phyloP scores from a whole-genome alignment of 2,888 invertebrate genomes.

The Lycocerus yunnanus region DNA sequence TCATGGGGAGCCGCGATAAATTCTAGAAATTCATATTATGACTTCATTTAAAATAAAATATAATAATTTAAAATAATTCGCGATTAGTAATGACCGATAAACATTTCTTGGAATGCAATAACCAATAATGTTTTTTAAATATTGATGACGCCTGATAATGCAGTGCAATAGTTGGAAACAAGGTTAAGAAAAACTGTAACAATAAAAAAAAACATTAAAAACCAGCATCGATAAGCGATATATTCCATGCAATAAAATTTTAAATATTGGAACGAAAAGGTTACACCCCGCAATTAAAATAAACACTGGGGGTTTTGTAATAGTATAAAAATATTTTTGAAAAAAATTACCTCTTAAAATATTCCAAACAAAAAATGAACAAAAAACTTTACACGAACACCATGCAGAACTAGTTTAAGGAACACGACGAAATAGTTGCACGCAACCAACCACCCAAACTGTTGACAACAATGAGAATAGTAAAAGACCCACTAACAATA shows the following conservation, averaged over 20 bases:
- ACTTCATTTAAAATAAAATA: not conserved
- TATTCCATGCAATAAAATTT: not conserved
- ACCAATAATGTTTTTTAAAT: not conserved
- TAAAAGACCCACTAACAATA: conserved; percentile 27
- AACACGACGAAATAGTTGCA: not conserved
- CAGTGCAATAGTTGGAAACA: not conserved
- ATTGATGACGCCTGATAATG: not conserved
- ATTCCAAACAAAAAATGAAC: not conserved
- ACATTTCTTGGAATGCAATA: not conserved
- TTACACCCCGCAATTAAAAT: not conserved
- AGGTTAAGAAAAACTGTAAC: not conserved
- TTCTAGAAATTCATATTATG: not conserved
- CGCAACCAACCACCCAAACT: conserved; percentile 9
- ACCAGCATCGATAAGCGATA: too few species aligned
- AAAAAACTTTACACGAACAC: not conserved
- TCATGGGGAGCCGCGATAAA: not conserved
- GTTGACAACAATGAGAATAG: conserved; percentile 17
- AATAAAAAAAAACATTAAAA: not conserved
- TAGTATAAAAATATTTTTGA: not conserved
- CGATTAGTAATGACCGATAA: not conserved
- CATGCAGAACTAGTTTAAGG: not conserved
- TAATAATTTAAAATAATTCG: not conserved
- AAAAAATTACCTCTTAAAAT: not conserved
- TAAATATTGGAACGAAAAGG: not conserved
- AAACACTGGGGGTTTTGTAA: not conserved